phyloP scores from a whole-genome alignment of 1,140 invertebrate species.

The Phymorhynchus buccinoides region DNA sequence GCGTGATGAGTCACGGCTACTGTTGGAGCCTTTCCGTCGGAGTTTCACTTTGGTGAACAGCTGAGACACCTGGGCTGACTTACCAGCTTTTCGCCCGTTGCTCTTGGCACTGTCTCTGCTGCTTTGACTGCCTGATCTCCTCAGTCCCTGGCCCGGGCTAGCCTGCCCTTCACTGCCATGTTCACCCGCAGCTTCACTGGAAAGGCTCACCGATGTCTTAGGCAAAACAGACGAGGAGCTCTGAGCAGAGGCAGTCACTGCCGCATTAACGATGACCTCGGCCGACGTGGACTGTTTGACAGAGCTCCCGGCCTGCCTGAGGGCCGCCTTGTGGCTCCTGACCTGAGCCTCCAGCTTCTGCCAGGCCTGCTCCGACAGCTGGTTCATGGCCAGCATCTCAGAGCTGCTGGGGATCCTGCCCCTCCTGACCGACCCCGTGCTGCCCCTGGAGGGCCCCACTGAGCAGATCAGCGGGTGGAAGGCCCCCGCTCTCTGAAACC shows the following conservation, averaged over 20 bases:
- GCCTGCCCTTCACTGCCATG: neutral
- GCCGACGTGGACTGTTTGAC: slow-evolving; percentile 43
- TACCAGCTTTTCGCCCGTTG: neutral
- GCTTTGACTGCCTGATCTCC: neutral
- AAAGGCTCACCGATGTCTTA: neutral
- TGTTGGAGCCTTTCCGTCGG: neutral
- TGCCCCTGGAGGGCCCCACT: neutral
- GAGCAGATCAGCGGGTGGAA: slow-evolving; percentile 4
- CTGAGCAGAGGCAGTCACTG: neutral
- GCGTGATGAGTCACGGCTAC: neutral
- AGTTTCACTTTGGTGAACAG: slow-evolving; percentile 25
- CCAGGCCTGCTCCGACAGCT: slow-evolving; percentile 16
- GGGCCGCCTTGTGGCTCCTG: neutral
- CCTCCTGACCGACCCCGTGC: slow-evolving; percentile 22
- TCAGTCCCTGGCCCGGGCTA: neutral
- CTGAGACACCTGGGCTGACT: neutral
- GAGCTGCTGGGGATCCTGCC: neutral
- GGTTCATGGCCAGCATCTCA: neutral
- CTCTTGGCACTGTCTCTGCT: neutral
- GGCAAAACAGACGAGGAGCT: neutral
- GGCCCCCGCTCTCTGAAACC: neutral
- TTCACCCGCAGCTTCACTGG: neutral
- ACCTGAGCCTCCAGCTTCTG: slow-evolving; percentile 31
- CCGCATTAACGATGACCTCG: slow-evolving; percentile 30
- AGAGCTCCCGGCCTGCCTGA: neutral